Evolutionary conservation across 2,113 vertebrate species (phyloP), one percentile per base, ranked within the genome.

Genomic region (Nothoprocta pentlandii): DNA sequence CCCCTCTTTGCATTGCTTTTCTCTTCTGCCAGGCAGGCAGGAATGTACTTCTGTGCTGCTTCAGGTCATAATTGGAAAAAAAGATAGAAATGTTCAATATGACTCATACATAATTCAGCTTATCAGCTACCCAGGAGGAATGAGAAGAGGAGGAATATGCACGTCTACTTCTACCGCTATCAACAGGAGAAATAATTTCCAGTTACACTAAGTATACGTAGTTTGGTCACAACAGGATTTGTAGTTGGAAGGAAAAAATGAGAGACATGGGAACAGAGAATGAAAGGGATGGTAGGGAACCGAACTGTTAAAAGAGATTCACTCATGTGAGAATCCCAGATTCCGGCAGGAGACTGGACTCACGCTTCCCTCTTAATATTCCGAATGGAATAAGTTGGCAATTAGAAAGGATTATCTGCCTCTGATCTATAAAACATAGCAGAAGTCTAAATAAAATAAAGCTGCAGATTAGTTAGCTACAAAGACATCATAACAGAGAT

Each of bases 71-170:
- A 97, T 89, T 96, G 97, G 96, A 95, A 94, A 97, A 97, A 97
- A 97, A 97, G 96, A 96, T 94, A 97, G 96, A 97, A 95, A 95
- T 92, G 96, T 93, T 97, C 96, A 95, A 96, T 96, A 96, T 96
- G 96, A 94, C 96, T 97, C 96, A 97, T 97, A 96, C 94, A 97
- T 97, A 96, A 96, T 97, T 98, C 96, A 97, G 93, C 89, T 96
- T 97, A 97, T 97, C 96, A 94, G 94, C 92, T 87, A 94, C 94
- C 97, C 95, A 94, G 87, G 95, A 97, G 95, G 94, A 96, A 97
- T 81, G 92, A 97, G 91, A 93, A 95, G 94, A 90, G 96, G 94
- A 97, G 92, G 96, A 96, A 94, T 95, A 93, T 41, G 83, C 94
- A 97, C n/a, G 30, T 91, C 89, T 95, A 26, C 90, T 94, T 92